phyloP scores from a whole-genome alignment of 2,888 invertebrate genomes.

The Drosophila quinaria region DNA sequence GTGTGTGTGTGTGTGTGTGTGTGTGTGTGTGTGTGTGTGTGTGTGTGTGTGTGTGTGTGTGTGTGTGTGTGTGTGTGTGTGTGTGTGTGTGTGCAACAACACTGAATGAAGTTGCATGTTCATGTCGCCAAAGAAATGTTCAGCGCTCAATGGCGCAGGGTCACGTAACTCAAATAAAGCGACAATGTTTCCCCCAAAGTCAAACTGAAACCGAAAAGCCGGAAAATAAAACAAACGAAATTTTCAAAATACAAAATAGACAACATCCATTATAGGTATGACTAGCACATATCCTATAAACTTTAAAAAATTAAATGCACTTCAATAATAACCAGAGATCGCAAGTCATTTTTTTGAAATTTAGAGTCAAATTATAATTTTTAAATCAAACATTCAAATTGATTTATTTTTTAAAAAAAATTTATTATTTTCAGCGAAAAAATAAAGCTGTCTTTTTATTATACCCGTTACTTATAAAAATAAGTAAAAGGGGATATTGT shows the following conservation, averaged over 20 bases:
- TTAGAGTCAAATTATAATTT: no score
- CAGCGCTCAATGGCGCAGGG: conserved; percentile 74
- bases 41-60: conserved; percentile 29
- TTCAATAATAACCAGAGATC: background rate
- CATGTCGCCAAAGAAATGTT: conserved; percentile 76
- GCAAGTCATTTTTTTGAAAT: no score
- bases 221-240: conserved; percentile 19
- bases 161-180: conserved; percentile 81
- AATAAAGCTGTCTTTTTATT: no score
- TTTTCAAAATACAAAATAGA: conserved; percentile 22
- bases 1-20: conserved; percentile 25
- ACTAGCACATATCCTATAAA: background rate
- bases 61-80: conserved; percentile 35
- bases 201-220: conserved; percentile 33
- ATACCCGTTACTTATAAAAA: no score
- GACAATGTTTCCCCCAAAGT: conserved; percentile 57
- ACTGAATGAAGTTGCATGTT: conserved; percentile 64
- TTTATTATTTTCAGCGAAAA: no score
- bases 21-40: conserved; percentile 37
- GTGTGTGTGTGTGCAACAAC: conserved; percentile 13
- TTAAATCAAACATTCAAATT: no score
- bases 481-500: no score
- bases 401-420: no score
- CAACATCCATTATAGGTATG: background rate
- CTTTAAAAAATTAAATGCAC: background rate